A percentile compares a stretch with the other conserved stretches of the same genome.
These are phyloP conservation scores for Rissa tridactyla DNA, from an alignment of 2,113 vertebrate genomes.

Conservation along the genomic window DNA sequence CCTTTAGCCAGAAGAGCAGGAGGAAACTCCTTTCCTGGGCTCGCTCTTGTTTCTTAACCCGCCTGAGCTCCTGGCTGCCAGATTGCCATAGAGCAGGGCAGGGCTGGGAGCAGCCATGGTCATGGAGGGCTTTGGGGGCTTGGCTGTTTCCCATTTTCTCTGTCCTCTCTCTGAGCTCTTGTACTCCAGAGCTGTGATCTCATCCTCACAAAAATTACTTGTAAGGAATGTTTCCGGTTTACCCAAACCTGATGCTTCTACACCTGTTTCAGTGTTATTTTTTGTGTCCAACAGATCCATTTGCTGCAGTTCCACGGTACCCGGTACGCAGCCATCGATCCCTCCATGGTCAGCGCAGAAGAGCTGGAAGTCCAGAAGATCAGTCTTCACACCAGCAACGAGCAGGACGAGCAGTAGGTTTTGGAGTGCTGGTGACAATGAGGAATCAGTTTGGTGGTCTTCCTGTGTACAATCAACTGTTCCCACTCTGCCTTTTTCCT, in stretches of 20 bases:
- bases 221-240: not conserved
- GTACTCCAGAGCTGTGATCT: not conserved
- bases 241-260: not conserved
- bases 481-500: not conserved
- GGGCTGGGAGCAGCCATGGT: not conserved
- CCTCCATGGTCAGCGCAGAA: slow-evolving; percentile 89
- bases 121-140: not conserved
- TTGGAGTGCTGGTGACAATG: not conserved
- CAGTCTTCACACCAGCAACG: slow-evolving; percentile 58
- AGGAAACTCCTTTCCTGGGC: not conserved
- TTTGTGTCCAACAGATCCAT: slow-evolving; percentile 80
- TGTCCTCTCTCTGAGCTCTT: not conserved
- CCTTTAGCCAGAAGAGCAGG: not conserved
- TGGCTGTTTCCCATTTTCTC: not conserved
- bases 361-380: slow-evolving; percentile 90
- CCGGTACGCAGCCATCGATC: slow-evolving; percentile 90
- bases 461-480: not conserved
- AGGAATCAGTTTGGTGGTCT: not conserved
- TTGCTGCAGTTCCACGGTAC: slow-evolving; percentile 95
- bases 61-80: not conserved
- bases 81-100: not conserved
- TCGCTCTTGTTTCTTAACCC: not conserved
- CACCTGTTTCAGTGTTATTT: not conserved
- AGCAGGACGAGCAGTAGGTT: slow-evolving; percentile 76
- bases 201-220: not conserved